Conservation (phyloP, 2,797 vertebrate species). For the Aeoliscus strigatus region DNA sequence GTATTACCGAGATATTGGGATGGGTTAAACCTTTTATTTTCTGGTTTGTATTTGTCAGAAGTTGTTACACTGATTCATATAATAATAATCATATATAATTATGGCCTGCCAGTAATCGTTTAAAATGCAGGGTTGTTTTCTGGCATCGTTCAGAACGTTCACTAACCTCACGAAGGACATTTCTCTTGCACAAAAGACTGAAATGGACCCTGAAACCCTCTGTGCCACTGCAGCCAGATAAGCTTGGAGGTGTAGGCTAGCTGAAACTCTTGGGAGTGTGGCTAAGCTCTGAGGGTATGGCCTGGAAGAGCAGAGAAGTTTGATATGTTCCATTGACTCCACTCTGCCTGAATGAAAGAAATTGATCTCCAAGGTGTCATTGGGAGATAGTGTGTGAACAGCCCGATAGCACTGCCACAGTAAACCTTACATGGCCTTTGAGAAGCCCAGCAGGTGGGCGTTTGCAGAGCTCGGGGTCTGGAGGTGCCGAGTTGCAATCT, state of each 20-base stretch:
- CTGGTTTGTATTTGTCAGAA: not conserved
- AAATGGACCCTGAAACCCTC: conserved; percentile 15
- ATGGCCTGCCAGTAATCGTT: no score
- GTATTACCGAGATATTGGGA: not conserved
- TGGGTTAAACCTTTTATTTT: not conserved
- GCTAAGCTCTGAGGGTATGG: conserved; percentile 25
- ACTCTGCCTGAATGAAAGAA: conserved; percentile 46
- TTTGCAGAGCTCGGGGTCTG: not conserved
- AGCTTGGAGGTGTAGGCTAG: conserved; percentile 2
- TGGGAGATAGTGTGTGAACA: conserved; percentile 34
- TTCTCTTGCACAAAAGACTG: conserved; percentile 8
- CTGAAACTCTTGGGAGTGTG: conserved; percentile 22
- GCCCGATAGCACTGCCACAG: conserved; percentile 10
- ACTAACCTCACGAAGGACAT: not conserved
- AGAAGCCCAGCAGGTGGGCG: conserved; percentile 25
- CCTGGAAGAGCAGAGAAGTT: conserved; percentile 30
- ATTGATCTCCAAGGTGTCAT: conserved; percentile 53
- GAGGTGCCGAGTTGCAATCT: not conserved
- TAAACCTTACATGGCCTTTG: conserved; percentile 27
- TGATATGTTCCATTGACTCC: conserved; percentile 41
- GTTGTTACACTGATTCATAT: no score
- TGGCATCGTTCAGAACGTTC: conserved; percentile 8
- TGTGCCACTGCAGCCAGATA: conserved; percentile 12
- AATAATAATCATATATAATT: no score
- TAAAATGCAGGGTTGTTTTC: not conserved